A percentile compares a stretch with the other conserved stretches of the same genome.
Evolutionary conservation across 2,797 vertebrate species (phyloP).

Genomic region (Leptatherina wallacei): DNA sequence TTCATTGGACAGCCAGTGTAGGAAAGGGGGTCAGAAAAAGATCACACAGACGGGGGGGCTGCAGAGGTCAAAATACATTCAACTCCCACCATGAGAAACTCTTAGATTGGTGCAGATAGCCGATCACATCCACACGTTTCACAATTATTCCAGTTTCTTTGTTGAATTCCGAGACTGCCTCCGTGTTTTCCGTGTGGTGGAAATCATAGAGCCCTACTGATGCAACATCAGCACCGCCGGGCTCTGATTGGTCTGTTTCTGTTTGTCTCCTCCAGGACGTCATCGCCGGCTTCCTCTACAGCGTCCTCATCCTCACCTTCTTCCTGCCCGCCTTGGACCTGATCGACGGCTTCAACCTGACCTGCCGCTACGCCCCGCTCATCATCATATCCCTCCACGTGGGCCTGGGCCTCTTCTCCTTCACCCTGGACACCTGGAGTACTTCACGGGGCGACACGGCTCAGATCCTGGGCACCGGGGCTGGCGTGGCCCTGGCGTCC

Average conservation of each 20-base stretch:
- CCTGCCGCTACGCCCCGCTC: slow-evolving; percentile 87
- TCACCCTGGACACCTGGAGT: slow-evolving; percentile 97
- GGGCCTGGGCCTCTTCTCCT: slow-evolving; percentile 92
- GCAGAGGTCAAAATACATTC: too few species aligned
- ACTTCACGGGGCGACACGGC: slow-evolving; percentile 96
- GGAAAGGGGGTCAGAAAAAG: too few species aligned
- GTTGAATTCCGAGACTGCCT: too few species aligned
- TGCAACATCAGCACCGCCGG: not conserved
- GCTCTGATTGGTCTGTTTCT: slow-evolving; percentile 5
- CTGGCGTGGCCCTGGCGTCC: slow-evolving; percentile 91
- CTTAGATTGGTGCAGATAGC: too few species aligned
- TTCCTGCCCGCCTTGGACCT: slow-evolving; percentile 89
- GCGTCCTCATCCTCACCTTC: slow-evolving; percentile 88
- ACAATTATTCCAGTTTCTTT: too few species aligned
- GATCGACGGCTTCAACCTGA: slow-evolving; percentile 92
- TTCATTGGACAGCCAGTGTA: too few species aligned
- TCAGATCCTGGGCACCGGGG: slow-evolving; percentile 93
- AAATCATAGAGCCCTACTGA: too few species aligned
- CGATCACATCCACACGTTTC: too few species aligned
- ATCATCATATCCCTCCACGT: slow-evolving; percentile 90
- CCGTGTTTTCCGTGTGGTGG: too few species aligned
- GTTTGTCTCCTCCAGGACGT: slow-evolving; percentile 86
- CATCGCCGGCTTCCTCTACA: slow-evolving; percentile 91
- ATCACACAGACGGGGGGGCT: too few species aligned
- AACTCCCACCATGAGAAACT: too few species aligned